A percentile compares a stretch with the other conserved stretches of the same genome.
phyloP scores from a whole-genome alignment of 2,797 vertebrate species.

The Aphelocoma californica region DNA sequence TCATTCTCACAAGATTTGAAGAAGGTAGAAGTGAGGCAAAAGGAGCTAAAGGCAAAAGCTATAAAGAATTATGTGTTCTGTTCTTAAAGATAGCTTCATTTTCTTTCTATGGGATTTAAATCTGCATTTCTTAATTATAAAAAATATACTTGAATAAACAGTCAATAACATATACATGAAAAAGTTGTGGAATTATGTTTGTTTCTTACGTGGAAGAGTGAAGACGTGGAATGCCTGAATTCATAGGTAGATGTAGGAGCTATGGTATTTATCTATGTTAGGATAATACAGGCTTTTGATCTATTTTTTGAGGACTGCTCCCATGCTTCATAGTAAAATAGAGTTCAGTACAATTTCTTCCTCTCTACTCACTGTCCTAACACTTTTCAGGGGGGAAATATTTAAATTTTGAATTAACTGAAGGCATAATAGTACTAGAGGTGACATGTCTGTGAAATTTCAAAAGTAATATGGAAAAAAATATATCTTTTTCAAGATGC shows the following conservation, averaged over 20 bases:
- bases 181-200: not conserved
- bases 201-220: not conserved
- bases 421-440: not conserved
- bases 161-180: not conserved
- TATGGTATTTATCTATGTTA: not conserved
- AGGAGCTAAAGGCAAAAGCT: not conserved
- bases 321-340: not conserved
- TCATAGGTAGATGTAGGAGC: not conserved
- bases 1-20: not conserved
- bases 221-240: not conserved
- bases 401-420: not conserved
- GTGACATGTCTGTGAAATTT: not conserved
- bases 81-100: not conserved
- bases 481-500: not conserved
- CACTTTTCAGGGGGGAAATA: not conserved
- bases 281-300: not conserved
- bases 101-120: not conserved
- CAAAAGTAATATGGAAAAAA: not conserved
- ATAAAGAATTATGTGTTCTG: not conserved
- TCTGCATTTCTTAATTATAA: not conserved
- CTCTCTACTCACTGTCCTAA: not conserved
- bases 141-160: not conserved
- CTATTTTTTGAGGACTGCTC: not conserved
- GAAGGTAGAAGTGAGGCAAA: not conserved
- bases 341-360: not conserved